Evolutionary conservation across 1,140 invertebrate species (phyloP).

Genomic region (Mizuhopecten yessoensis): DNA sequence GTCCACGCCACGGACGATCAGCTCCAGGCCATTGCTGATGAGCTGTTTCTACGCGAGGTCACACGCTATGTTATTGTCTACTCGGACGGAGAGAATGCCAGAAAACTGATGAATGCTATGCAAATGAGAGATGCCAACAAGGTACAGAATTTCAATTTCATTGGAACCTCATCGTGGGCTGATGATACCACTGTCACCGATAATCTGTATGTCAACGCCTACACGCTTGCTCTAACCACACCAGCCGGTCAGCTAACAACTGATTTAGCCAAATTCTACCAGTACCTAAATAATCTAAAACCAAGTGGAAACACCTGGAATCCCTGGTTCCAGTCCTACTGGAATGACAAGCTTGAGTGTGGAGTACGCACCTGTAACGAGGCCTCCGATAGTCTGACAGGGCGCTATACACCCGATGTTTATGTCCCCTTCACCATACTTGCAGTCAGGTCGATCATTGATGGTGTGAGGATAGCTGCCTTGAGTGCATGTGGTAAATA

Average conservation of each 20-base stretch:
- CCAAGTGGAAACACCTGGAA: constrained; percentile 63
- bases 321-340: constrained; percentile 75
- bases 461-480: constrained; percentile 65
- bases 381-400: constrained; percentile 47
- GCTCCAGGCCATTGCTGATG: constrained; percentile 41
- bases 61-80: constrained; percentile 62
- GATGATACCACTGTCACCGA: constrained; percentile 44
- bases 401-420: constrained; percentile 51
- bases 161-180: constrained; percentile 71
- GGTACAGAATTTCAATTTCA: constrained; percentile 57
- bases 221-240: constrained; percentile 57
- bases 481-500: constrained; percentile 52
- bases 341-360: constrained; percentile 69
- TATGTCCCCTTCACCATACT: constrained; percentile 72
- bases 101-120: constrained; percentile 47
- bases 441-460: constrained; percentile 71
- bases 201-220: constrained; percentile 53
- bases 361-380: constrained; percentile 44
- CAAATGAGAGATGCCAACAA: not conserved
- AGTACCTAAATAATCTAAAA: constrained; percentile 58
- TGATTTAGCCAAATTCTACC: constrained; percentile 62
- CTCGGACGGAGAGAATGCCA: constrained; percentile 45
- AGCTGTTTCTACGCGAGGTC: constrained; percentile 1
- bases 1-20: constrained; percentile 16
- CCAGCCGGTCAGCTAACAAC: constrained; percentile 43